phyloP scores from a whole-genome alignment of 2,797 vertebrate species.

The Pseudotriccus pelzelni region DNA sequence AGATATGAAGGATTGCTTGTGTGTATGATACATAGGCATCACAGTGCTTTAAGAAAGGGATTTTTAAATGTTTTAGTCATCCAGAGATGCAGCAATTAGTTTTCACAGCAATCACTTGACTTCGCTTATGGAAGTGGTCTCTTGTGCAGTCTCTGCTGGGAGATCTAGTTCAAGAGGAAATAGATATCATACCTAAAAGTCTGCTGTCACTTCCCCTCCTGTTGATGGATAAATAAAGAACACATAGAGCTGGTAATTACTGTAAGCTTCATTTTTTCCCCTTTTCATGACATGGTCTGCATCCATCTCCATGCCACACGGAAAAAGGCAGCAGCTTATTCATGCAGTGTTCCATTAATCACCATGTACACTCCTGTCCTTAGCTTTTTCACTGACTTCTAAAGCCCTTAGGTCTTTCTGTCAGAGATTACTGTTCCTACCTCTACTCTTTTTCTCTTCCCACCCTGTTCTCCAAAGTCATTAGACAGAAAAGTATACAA shows the following conservation, averaged over 20 bases:
- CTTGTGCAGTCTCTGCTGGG: background rate
- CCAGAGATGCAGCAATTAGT: background rate
- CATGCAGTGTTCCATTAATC: background rate
- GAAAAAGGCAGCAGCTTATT: background rate
- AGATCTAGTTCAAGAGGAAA: background rate
- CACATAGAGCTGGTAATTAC: background rate
- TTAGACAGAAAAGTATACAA: background rate
- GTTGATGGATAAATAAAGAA: background rate
- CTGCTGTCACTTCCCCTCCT: background rate
- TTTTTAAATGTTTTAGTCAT: background rate
- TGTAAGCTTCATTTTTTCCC: background rate
- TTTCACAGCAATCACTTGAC: background rate
- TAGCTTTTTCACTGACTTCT: background rate
- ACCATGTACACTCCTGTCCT: background rate
- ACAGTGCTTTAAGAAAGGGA: background rate
- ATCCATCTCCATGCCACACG: background rate
- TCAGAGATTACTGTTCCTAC: background rate
- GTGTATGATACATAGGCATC: background rate
- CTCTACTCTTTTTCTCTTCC: background rate
- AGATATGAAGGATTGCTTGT: background rate
- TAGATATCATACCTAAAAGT: background rate
- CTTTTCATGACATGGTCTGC: background rate
- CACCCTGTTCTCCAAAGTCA: background rate
- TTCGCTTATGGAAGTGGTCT: background rate
- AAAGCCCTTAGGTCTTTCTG: background rate